Conservation (phyloP, 2,888 invertebrate species). For the Pocota personata region DNA sequence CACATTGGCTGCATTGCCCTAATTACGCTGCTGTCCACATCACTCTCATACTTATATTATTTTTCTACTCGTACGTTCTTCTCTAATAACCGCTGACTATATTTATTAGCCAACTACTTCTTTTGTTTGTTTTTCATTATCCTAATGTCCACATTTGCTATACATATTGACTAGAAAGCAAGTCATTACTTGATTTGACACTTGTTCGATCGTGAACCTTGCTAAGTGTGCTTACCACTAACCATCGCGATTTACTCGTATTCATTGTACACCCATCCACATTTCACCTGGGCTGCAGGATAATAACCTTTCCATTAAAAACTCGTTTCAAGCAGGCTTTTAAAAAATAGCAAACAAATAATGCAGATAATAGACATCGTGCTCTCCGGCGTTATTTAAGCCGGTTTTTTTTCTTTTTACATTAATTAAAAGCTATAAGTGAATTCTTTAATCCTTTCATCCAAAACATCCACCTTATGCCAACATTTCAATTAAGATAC, state of each 20-base stretch:
- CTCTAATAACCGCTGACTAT: too few relatives aligned
- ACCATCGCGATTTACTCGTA: not conserved
- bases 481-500: not conserved
- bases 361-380: not conserved
- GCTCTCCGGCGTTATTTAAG: not conserved
- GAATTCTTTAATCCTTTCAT: not conserved
- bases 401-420: not conserved
- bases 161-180: too few relatives aligned
- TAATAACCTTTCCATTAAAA: not conserved
- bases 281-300: not conserved
- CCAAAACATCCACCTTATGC: not conserved
- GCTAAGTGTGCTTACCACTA: not conserved
- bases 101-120: not conserved
- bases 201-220: not conserved
- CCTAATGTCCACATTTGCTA: not conserved
- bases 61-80: too few relatives aligned
- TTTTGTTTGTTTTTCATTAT: not conserved
- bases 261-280: not conserved
- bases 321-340: not conserved
- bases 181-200: not conserved
- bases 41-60: too few relatives aligned
- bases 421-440: not conserved
- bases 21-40: too few relatives aligned
- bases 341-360: not conserved
- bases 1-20: too few relatives aligned